Evolutionary conservation across 2,113 vertebrate species (phyloP).

Genomic region (Xiphias gladius): DNA sequence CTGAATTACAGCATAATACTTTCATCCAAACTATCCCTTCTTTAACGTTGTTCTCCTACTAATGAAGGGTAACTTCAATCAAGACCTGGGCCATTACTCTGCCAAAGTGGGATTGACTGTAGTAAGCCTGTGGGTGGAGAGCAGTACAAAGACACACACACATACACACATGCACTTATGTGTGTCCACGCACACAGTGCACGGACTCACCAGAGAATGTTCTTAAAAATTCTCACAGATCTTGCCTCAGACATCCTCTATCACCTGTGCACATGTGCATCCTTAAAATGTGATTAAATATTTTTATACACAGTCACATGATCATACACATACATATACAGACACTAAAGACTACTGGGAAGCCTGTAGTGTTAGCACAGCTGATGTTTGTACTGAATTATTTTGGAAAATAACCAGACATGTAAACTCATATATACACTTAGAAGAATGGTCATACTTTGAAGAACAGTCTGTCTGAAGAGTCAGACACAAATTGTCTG

Average conservation of each 20-base stretch:
- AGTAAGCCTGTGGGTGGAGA: constrained; percentile 55
- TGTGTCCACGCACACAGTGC: too few species aligned
- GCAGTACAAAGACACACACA: constrained; percentile 31
- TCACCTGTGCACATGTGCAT: neutral
- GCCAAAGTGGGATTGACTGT: constrained; percentile 64
- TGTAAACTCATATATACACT: constrained; percentile 7
- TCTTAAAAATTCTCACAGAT: neutral
- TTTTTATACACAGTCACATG: neutral
- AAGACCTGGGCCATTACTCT: constrained; percentile 59
- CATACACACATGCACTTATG: neutral
- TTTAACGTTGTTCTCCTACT: constrained; percentile 62
- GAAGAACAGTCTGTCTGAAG: constrained; percentile 69
- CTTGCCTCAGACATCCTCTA: neutral
- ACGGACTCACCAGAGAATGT: neutral
- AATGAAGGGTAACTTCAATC: constrained; percentile 76
- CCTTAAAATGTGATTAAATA: neutral
- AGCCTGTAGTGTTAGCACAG: neutral
- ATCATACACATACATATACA: neutral
- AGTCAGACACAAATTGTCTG: too few species aligned
- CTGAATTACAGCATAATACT: constrained; percentile 61
- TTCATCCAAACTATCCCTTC: constrained; percentile 71
- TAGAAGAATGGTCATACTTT: constrained; percentile 52
- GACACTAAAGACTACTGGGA: neutral
- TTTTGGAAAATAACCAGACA: constrained; percentile 35
- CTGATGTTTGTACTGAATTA: constrained; percentile 11